Conservation (phyloP, 2,113 vertebrate species). For the Myotis brandtii region DNA sequence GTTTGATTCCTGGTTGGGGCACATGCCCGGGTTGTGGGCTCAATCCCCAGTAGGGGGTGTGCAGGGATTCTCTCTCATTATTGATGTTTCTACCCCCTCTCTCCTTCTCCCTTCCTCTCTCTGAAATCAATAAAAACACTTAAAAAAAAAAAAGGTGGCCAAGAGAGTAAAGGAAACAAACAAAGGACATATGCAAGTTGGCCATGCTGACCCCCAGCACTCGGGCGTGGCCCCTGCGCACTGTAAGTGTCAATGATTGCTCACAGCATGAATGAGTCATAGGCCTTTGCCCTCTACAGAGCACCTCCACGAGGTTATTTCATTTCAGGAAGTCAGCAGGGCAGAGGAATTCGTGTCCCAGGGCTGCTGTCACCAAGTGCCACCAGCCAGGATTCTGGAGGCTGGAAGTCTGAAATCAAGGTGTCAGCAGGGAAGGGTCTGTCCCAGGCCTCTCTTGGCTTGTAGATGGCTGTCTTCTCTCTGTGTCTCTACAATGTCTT, state of each 20-base stretch:
- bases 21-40: no score
- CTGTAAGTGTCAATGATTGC: fast-evolving
- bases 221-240: fast-evolving
- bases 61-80: no score
- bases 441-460: not conserved
- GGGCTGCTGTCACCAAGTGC: not conserved
- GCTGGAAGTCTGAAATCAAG: not conserved
- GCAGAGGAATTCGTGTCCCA: not conserved
- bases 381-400: not conserved
- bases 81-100: no score
- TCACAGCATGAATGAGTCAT: fast-evolving
- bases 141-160: no score
- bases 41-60: no score
- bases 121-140: no score
- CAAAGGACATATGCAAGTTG: fast-evolving
- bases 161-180: not conserved
- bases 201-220: not conserved
- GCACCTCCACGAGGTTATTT: fast-evolving
- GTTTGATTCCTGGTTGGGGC: no score
- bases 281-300: not conserved
- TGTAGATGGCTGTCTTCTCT: not conserved
- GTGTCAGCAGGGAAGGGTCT: fast-evolving
- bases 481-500: not conserved
- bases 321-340: not conserved
- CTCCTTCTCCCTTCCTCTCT: no score